Evolutionary conservation across 1,140 invertebrate genomes (phyloP).

Genomic region (Agrilus planipennis): DNA sequence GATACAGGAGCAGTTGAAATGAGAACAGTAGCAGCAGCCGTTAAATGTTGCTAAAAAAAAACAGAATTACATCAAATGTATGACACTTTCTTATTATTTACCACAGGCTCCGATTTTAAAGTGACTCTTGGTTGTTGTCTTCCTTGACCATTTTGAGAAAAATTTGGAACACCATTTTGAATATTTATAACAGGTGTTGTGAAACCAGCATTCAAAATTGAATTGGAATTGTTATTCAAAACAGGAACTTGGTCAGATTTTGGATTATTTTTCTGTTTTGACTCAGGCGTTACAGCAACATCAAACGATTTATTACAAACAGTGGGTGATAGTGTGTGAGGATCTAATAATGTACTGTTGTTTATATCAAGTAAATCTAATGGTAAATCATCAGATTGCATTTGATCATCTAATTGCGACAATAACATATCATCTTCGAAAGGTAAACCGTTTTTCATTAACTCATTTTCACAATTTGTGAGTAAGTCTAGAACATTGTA

Average conservation of each 20-base stretch:
- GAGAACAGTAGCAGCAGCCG: conserved; percentile 20
- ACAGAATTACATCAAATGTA: no score
- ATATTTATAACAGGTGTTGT: not conserved
- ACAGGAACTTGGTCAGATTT: no score
- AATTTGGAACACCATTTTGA: conserved; percentile 4
- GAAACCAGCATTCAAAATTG: not conserved
- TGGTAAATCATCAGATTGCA: conserved; percentile 25
- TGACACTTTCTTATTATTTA: no score
- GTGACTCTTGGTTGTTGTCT: no score
- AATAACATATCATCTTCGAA: conserved; percentile 28
- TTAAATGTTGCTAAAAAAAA: conserved; percentile 13
- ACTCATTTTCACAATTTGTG: conserved; percentile 28
- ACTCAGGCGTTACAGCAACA: conserved; percentile 11
- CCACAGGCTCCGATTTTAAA: conserved; percentile 1
- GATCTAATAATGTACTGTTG: conserved; percentile 20
- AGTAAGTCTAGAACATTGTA: conserved; percentile 28
- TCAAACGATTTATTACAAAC: not conserved
- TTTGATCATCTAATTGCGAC: conserved; percentile 23
- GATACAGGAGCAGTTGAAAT: conserved; percentile 22
- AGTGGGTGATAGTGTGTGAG: conserved; percentile 15
- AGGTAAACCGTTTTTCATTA: conserved; percentile 26
- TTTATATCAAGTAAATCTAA: conserved; percentile 26
- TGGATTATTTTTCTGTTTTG: no score
- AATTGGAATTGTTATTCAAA: not conserved
- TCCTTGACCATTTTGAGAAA: conserved; percentile 11